Percentiles rank a stretch among this genome's conserved stretches.
These are phyloP conservation scores for Lepidotrigona ventralis DNA, from an alignment of 1,140 invertebrate species.

Conservation along the genomic window DNA sequence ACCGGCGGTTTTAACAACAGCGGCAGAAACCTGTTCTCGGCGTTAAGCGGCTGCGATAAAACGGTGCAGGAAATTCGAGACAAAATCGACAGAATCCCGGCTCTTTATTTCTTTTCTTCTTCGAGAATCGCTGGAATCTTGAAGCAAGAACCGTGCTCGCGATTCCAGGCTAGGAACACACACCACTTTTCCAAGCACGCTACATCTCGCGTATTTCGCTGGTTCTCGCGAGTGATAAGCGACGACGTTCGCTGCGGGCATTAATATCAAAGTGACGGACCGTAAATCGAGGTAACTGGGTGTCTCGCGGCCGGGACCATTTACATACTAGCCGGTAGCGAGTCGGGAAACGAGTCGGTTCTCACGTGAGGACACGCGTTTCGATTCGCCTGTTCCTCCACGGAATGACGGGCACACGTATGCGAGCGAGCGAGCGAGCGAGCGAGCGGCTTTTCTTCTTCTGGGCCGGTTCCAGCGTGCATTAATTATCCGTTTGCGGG, in stretches of 20 bases:
- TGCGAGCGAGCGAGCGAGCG: slow-evolving; percentile 44
- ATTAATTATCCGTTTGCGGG: slow-evolving; percentile 67
- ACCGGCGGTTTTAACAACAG: background rate
- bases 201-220: background rate
- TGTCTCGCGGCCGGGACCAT: slow-evolving; percentile 30
- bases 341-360: slow-evolving; percentile 69
- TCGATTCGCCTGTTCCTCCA: slow-evolving; percentile 47
- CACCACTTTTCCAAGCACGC: background rate
- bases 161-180: background rate
- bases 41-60: slow-evolving; percentile 21
- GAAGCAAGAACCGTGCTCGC: too few species aligned
- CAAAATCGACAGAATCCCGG: background rate
- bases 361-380: slow-evolving; percentile 73
- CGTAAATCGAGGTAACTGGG: slow-evolving; percentile 1
- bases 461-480: slow-evolving; percentile 52
- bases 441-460: slow-evolving; percentile 65
- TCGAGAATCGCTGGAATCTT: too few species aligned
- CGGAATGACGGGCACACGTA: slow-evolving; percentile 65
- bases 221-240: slow-evolving; percentile 11
- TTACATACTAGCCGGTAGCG: slow-evolving; percentile 56
- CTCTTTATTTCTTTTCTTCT: too few species aligned
- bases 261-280: slow-evolving; percentile 18
- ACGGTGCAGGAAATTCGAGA: slow-evolving; percentile 6
- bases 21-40: slow-evolving; percentile 33
- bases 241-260: slow-evolving; percentile 6